A percentile compares a stretch with the other conserved stretches of the same genome.
Conservation (phyloP, 2,113 vertebrate species). For the Cephalopholis sonnerati region DNA sequence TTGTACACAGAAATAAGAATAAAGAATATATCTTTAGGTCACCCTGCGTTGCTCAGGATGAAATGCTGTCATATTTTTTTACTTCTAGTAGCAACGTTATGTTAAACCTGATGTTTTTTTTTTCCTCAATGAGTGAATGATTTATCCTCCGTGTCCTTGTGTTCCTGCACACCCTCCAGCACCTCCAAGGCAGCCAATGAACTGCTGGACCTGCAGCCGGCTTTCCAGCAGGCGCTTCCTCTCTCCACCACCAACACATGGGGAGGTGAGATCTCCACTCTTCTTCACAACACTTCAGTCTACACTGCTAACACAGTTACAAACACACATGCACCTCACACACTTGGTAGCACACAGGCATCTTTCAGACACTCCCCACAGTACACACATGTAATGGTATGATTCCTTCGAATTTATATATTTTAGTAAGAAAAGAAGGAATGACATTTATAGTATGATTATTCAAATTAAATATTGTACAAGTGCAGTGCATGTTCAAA, state of each 20-base stretch:
- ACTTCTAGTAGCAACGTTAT: neutral
- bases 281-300: neutral
- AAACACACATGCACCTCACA: neutral
- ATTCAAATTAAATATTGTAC: neutral
- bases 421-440: neutral
- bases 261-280: constrained; percentile 89
- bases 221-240: constrained; percentile 91
- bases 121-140: constrained; percentile 25
- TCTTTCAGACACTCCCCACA: neutral
- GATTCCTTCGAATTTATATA: neutral
- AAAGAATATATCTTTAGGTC: neutral
- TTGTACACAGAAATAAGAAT: neutral
- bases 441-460: neutral
- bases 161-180: constrained; percentile 79
- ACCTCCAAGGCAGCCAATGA: constrained; percentile 93
- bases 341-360: neutral
- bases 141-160: constrained; percentile 25
- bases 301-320: neutral
- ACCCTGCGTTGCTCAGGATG: neutral
- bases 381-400: neutral
- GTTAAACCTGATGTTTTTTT: neutral
- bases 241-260: constrained; percentile 90
- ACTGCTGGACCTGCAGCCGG: constrained; percentile 95
- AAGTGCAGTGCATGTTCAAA: no score
- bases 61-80: neutral